Conservation (phyloP, 2,113 vertebrate species). For the Neoarius graeffei region DNA sequence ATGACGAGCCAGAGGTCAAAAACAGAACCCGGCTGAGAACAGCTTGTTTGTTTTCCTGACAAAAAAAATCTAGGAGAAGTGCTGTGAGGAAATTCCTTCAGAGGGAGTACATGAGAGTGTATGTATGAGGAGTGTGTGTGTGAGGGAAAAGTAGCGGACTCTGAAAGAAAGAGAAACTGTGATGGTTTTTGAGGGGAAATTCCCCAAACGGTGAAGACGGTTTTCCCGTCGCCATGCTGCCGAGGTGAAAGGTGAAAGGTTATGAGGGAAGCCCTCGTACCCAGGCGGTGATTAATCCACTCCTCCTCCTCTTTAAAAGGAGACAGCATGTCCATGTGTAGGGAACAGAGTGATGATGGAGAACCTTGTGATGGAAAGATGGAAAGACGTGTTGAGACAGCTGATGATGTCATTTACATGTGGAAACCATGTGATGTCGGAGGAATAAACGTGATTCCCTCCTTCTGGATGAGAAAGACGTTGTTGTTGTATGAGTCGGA, state of each 20-base stretch:
- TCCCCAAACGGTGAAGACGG: not conserved
- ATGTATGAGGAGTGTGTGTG: conserved; percentile 31
- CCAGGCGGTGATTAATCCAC: not conserved
- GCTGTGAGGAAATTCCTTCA: conserved; percentile 45
- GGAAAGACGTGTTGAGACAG: not conserved
- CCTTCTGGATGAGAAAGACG: not conserved
- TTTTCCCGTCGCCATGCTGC: not conserved
- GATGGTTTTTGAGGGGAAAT: conserved; percentile 7
- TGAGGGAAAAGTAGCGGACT: conserved; percentile 43
- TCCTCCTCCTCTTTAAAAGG: not conserved
- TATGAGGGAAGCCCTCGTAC: conserved; percentile 12
- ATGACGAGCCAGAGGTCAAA: conserved; percentile 39
- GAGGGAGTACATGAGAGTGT: conserved; percentile 27
- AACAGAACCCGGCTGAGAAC: conserved; percentile 39
- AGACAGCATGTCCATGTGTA: not conserved
- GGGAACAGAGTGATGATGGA: not conserved
- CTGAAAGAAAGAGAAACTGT: not conserved
- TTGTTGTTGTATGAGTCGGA: not conserved
- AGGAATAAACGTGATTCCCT: not conserved
- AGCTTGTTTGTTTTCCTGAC: conserved; percentile 47
- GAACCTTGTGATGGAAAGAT: not conserved
- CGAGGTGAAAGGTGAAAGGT: conserved; percentile 18
- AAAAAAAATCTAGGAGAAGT: conserved; percentile 8
- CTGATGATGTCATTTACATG: not conserved
- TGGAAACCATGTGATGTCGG: not conserved